Base-by-base conservation (phyloP, 2,888 invertebrate genomes). In the Tridacna crocea region DNA sequence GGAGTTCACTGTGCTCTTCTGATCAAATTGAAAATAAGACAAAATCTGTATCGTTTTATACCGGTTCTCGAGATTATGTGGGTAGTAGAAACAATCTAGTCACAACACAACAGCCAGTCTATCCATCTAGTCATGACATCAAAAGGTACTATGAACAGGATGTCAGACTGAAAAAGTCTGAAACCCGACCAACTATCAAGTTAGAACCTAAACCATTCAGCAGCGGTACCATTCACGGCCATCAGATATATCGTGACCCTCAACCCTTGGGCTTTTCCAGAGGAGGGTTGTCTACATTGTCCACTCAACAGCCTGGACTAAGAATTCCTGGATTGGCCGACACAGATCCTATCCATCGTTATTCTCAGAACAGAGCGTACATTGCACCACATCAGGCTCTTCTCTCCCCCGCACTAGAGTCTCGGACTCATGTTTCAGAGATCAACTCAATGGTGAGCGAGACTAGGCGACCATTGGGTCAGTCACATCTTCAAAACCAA, bases 401-500 rank as follows among this genome's bases (percentile, higher is more conserved):
- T 13, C 22, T 70, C 12, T 70, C 70, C 8, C 70, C 51, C 24
- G 66, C 36, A 15, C 66, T 2, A n/a, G 70, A 46, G 47, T 15
- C 51, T 70, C 48, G 22, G 22, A 51, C 8, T 13, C 26, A 27
- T 24, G 26, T 51, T 24, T 51, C 22, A n/a, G 74, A 68, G 66
- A 15, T 80, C 12, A 65, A 27, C 63, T 26, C 76, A 13, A 70
- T 48, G 12, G 11, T 72, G 15, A 24, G 24, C 0, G 83, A 84
- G 36, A 46, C 51, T 11, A 65, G 87, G 26, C 80, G 84, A 26
- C 87, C 84, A 10, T 72, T 87, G 19, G 79, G 84, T n/a, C 79
- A 80, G 11, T 87, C 87, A 11, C 46, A 66, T 6, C 75, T 87
- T 0, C 87, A 82, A 55, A 87, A 87, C 22, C 80, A 82, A 26